Conservation (phyloP, 2,113 vertebrate species). For the Eulacestoma nigropectus region DNA sequence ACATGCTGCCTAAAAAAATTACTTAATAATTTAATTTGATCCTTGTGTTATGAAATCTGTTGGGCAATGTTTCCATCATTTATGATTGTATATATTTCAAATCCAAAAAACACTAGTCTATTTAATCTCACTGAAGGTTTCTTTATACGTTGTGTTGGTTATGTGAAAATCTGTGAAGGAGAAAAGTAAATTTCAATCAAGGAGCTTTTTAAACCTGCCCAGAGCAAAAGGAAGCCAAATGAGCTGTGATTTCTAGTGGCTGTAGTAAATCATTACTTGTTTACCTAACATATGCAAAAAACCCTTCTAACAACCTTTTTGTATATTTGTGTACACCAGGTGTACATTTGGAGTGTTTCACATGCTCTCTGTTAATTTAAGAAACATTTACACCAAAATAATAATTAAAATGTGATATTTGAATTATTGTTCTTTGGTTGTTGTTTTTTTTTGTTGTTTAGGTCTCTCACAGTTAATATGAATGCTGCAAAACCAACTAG, state of each 20-base stretch:
- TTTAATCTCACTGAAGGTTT: neutral
- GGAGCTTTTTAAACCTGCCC: neutral
- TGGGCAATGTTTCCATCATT: neutral
- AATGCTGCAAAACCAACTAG: neutral
- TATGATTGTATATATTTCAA: neutral
- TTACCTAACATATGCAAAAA: neutral
- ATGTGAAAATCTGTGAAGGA: neutral
- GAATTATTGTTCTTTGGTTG: neutral
- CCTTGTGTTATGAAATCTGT: neutral
- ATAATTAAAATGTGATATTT: neutral
- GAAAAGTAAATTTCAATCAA: neutral
- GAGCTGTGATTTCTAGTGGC: neutral
- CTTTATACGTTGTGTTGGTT: neutral
- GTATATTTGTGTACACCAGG: neutral
- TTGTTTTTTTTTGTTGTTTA: neutral
- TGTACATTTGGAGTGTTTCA: neutral
- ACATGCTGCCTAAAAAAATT: neutral
- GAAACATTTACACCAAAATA: neutral
- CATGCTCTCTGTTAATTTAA: neutral
- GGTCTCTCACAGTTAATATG: neutral
- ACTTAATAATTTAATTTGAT: neutral
- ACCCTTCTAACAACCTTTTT: rapidly evolving
- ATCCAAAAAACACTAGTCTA: neutral
- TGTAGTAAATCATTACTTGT: neutral
- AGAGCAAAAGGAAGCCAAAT: neutral